Conservation (phyloP, 2,113 vertebrate species). For the Sapajus apella region DNA sequence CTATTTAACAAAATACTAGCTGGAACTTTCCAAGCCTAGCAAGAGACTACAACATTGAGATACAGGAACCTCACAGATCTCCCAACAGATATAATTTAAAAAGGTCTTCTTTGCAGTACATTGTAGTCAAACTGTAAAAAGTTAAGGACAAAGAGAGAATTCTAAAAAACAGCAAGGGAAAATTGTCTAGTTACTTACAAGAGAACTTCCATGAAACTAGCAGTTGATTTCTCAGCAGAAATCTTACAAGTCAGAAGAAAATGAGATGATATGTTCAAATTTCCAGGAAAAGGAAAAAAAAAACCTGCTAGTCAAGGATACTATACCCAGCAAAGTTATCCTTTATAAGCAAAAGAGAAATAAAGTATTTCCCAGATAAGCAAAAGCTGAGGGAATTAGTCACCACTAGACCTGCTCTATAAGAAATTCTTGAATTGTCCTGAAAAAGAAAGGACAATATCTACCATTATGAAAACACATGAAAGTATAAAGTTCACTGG, state of each 20-base stretch:
- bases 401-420: background rate
- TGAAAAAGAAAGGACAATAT: background rate
- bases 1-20: background rate
- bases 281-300: background rate
- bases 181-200: background rate
- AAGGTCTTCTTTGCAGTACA: background rate
- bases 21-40: background rate
- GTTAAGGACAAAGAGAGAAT: background rate
- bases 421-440: background rate
- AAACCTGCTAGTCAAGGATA: background rate
- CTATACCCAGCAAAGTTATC: background rate
- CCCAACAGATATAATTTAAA: background rate
- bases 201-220: background rate
- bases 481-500: background rate
- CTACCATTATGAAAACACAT: background rate
- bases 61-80: background rate
- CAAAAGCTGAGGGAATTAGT: background rate
- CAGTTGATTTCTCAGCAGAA: background rate
- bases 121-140: background rate
- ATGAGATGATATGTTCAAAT: background rate
- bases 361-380: background rate
- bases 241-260: background rate
- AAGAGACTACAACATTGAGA: background rate
- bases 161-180: background rate
- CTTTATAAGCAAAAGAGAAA: background rate